Base-by-base conservation (phyloP, 2,797 vertebrate species). In the Labeo calbasu region DNA sequence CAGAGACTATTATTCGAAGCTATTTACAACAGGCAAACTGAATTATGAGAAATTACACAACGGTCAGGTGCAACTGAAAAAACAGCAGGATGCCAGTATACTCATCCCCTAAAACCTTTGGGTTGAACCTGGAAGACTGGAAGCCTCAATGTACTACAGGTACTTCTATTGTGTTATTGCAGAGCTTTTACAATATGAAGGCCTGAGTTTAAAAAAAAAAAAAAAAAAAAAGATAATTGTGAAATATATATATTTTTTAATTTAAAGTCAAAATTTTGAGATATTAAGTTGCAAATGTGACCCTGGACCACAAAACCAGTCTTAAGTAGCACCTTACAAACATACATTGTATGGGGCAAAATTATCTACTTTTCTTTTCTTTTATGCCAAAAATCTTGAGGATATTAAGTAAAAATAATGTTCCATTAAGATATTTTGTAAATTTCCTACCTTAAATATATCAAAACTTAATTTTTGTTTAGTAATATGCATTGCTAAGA, bases 11-110 rank as follows among this genome's bases (percentile, higher is more conserved):
- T 53, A 75, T 75, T 61, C 21, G 1, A 19, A 51, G 57, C 10
- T 40, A 75, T 82, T 51, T 65, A n/a, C 55, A 81, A 59, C 11
- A 8, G 57, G 69, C 19, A 36, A 72, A 65, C 46, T 23, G 2
- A n/a, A 82, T 82, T n/a, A 81, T 59, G n/a, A n/a, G 55, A 63
- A 6, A 40, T 43, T 61, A n/a, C 32, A 12, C 19, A 73, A 51
- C 14, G 51, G 14, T 82, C 28, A 25, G 65, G 46, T 19, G 46
- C 28, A 65, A 53, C 21, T 36, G 14, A 21, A 65, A 40, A 19
- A 53, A 51, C 7, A 51, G 43, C 28, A 40, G 14, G 14, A 75
- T 75, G 32, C 32, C 2, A 21, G 50, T 7, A 28, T 57, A 15
- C 50, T 59, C 9, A 82, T 48, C 21, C 46, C 25, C 63, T 4